Base-by-base conservation (phyloP, 2,113 vertebrate species). In the Coptodon rendalli region DNA sequence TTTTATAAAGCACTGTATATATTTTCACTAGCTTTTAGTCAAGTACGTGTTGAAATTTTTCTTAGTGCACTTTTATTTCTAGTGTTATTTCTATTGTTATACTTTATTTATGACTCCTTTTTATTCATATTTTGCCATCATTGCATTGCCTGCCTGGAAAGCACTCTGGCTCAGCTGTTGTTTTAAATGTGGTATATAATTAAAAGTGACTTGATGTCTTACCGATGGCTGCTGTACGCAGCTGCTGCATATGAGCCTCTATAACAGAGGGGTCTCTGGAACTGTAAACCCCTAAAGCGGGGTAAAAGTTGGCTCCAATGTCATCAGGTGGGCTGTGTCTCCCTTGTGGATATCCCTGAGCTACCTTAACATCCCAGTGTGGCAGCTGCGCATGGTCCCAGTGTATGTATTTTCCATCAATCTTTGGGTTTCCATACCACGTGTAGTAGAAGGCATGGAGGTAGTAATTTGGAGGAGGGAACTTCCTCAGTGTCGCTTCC, bases 371-470 rank as follows among this genome's bases (percentile, higher is more conserved):
- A 93, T 99, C 98, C 99, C 99, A 99, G 5, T 99, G 99, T 19
- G 97, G 97, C 84, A 99, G 89, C 66, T 98, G 56, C 0, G 97
- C 97, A 88, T 99, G 99, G 89, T 99, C 96, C 99, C 99, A 99
- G 94, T 99, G 99, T 94, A 99, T 92, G 53, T 98, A 99, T 96
- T 98, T 98, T 38, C 98, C 97, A 92, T 99, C 97, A 92, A 97
- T 97, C 91, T 97, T 96, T 22, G 98, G 98, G 94, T 97, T 99
- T 61, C 99, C 99, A 93, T 96, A 99, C 99, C 99, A 99, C 1
- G 91, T 94, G 40, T 99, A 99, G 94, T 99, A 99, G 94, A 99
- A 99, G 48, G 96, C 94, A 86, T 99, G 99, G 11, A 99, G 90
- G 57, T 98, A 97, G 88, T 99, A 99, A 94, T 99, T 99, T 38